Evolutionary conservation across 2,797 vertebrate genomes (phyloP).

Genomic region (Danio choprae): DNA sequence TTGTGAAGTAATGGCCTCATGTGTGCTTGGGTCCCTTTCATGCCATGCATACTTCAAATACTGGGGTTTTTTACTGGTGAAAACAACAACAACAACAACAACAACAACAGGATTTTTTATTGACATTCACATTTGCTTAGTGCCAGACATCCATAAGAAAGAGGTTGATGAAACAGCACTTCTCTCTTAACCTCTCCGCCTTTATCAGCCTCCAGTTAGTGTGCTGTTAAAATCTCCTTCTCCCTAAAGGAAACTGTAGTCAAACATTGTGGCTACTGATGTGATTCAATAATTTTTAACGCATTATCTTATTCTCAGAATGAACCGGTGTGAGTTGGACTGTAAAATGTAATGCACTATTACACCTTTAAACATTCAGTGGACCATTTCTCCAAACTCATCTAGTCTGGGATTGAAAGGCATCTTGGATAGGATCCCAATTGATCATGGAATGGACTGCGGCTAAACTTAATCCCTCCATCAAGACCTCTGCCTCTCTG

Average conservation of each 20-base stretch:
- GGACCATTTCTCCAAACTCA: constrained; percentile 7
- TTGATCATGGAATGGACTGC: constrained; percentile 17
- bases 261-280: constrained; percentile 20
- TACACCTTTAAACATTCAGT: constrained; percentile 8
- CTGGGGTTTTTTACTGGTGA: too few relatives aligned
- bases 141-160: constrained; percentile 3
- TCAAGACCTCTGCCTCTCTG: background rate
- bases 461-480: constrained; percentile 12
- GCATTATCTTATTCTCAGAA: constrained; percentile 11
- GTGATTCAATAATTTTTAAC: constrained; percentile 14
- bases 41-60: background rate
- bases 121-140: constrained; percentile 1
- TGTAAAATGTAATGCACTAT: constrained; percentile 11
- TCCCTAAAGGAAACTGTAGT: constrained; percentile 5
- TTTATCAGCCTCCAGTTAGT: background rate
- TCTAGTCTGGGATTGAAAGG: constrained; percentile 1
- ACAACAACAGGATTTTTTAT: too few relatives aligned
- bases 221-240: constrained; percentile 7
- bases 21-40: background rate
- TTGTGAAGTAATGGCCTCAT: background rate
- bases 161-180: background rate
- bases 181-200: constrained; percentile 10
- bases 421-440: background rate
- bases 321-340: background rate
- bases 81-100: too few relatives aligned